A percentile compares a stretch with the other conserved stretches of the same genome.
These are phyloP conservation scores for Ypsolopha scabrella DNA, from an alignment of 2,888 invertebrate species.

Conservation along the genomic window DNA sequence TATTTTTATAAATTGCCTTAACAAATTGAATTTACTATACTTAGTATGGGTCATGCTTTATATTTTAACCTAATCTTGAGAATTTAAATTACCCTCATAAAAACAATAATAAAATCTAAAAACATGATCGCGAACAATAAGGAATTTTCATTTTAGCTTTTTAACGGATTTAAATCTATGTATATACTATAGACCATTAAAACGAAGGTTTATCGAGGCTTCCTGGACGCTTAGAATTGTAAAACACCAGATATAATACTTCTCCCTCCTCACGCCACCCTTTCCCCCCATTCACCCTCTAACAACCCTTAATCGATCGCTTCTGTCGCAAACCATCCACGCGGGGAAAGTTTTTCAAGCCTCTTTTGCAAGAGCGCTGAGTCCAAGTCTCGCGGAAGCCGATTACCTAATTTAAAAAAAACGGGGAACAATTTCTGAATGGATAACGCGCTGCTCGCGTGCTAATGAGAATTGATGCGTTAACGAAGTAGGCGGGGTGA, in stretches of 20 bases:
- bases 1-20: no score
- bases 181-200: not conserved
- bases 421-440: no score
- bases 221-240: constrained; percentile 27
- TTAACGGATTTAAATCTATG: not conserved
- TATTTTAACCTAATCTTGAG: no score
- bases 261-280: constrained; percentile 9
- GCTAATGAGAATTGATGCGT: no score
- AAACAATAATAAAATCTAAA: no score
- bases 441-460: no score
- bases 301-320: constrained; percentile 33
- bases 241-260: constrained; percentile 27
- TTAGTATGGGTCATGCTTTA: no score
- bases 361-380: not conserved
- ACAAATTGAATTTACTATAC: no score
- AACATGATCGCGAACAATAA: no score
- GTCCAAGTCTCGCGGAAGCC: not conserved
- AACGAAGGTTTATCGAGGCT: constrained; percentile 23
- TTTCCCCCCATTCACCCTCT: constrained; percentile 15
- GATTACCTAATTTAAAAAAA: constrained; percentile 2
- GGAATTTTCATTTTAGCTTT: no score
- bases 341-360: not conserved
- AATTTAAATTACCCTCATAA: no score
- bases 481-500: no score
- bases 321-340: constrained; percentile 16